Percentiles rank a stretch among this genome's conserved stretches.
Evolutionary conservation across 2,797 vertebrate species (phyloP).

Genomic region (Falco peregrinus): DNA sequence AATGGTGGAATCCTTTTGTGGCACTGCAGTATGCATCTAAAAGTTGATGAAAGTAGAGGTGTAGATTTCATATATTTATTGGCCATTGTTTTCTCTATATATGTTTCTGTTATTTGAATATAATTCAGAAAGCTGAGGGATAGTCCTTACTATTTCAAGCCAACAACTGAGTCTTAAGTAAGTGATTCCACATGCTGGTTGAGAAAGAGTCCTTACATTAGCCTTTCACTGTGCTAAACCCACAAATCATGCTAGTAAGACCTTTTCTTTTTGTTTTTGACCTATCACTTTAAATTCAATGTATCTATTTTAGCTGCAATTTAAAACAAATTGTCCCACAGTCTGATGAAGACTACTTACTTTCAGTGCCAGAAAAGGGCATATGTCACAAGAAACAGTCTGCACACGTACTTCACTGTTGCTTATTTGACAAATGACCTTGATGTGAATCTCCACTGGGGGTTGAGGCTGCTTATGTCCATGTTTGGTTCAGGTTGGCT

Average conservation of each 20-base stretch:
- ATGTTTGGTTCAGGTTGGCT: conserved; percentile 56
- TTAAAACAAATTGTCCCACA: conserved; percentile 66
- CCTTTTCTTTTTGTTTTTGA: conserved; percentile 41
- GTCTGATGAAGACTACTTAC: conserved; percentile 31
- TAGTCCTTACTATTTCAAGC: conserved; percentile 15
- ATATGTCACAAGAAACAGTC: conserved; percentile 48
- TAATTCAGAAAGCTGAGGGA: conserved; percentile 43
- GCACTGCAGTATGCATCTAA: neutral
- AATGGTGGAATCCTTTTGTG: neutral
- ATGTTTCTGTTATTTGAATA: neutral
- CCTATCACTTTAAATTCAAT: conserved; percentile 46
- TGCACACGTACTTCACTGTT: conserved; percentile 24
- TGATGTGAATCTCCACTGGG: conserved; percentile 49
- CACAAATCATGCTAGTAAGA: conserved; percentile 45
- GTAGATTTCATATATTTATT: neutral
- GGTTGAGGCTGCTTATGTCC: conserved; percentile 34
- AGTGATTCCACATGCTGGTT: conserved; percentile 70
- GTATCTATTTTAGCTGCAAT: conserved; percentile 59
- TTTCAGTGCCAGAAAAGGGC: conserved; percentile 46
- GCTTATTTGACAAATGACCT: conserved; percentile 59
- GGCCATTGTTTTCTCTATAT: neutral
- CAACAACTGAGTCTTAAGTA: conserved; percentile 44
- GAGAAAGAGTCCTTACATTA: conserved; percentile 41
- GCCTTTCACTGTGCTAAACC: conserved; percentile 21
- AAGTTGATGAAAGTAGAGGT: conserved; percentile 39